A percentile compares a stretch with the other conserved stretches of the same genome.
These are phyloP conservation scores for Sphaeramia orbicularis DNA, from an alignment of 2,797 vertebrate genomes.

Conservation along the genomic window DNA sequence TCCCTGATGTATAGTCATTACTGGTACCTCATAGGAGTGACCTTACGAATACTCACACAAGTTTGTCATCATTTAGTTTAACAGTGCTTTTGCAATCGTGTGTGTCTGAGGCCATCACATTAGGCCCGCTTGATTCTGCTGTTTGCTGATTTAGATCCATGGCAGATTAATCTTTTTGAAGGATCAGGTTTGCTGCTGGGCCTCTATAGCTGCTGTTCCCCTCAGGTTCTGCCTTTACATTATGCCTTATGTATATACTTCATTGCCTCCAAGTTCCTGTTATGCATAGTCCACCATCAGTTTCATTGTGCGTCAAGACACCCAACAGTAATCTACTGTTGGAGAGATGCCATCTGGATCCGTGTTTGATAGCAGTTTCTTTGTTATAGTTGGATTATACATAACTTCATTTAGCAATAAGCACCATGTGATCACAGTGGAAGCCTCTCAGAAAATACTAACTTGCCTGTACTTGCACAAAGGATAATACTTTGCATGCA, in stretches of 20 bases:
- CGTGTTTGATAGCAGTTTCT: background rate
- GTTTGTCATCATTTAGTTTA: slow-evolving; percentile 27
- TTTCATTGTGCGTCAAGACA: background rate
- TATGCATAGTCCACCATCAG: no score
- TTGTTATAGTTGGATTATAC: background rate
- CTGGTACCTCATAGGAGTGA: slow-evolving; percentile 29
- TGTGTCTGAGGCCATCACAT: slow-evolving; percentile 24
- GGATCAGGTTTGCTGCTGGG: background rate
- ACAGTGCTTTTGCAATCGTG: slow-evolving; percentile 20
- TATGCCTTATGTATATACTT: background rate
- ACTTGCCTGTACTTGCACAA: no score
- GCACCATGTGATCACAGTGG: background rate
- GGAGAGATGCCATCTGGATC: no score
- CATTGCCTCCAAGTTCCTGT: background rate
- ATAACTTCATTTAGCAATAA: background rate
- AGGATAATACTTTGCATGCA: no score
- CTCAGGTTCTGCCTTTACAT: background rate
- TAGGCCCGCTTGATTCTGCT: slow-evolving; percentile 12
- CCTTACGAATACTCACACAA: slow-evolving; percentile 16
- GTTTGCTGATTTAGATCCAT: slow-evolving; percentile 19
- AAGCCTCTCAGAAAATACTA: no score
- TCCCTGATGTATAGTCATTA: slow-evolving; percentile 37
- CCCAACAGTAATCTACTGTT: no score
- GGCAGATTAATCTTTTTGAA: background rate
- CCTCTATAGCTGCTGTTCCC: background rate